Percentiles rank a stretch among this genome's conserved stretches.
These are phyloP conservation scores for Ylistrum balloti DNA, from an alignment of 1,140 invertebrate species.

Conservation along the genomic window DNA sequence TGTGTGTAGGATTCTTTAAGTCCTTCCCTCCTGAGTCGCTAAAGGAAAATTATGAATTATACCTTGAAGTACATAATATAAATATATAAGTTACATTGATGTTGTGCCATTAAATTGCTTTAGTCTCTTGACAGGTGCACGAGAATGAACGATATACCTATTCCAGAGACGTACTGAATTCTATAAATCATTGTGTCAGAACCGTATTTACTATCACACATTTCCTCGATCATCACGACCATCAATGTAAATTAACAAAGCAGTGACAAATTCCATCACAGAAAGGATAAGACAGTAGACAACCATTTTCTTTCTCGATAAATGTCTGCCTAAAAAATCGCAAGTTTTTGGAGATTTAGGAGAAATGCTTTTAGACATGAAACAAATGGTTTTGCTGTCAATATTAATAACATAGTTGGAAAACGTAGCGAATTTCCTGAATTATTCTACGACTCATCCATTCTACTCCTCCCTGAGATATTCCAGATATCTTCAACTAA, in stretches of 20 bases:
- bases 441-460: background rate
- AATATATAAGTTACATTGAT: too few species aligned
- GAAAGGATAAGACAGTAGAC: background rate
- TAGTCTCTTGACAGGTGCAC: background rate
- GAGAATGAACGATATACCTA: background rate
- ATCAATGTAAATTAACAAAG: background rate
- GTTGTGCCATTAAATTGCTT: background rate
- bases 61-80: too few species aligned
- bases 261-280: background rate
- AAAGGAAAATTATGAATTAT: too few species aligned
- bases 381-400: slow-evolving; percentile 11
- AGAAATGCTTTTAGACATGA: background rate
- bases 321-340: background rate
- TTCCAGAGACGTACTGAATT: background rate
- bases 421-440: background rate
- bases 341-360: background rate
- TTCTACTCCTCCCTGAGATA: background rate
- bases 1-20: too few species aligned
- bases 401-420: too few species aligned
- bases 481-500: background rate
- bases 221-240: background rate
- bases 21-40: too few species aligned
- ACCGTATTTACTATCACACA: background rate
- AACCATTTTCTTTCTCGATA: background rate
- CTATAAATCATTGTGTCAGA: background rate